Percentiles rank a stretch among this genome's conserved stretches.
Conservation (phyloP, 1,140 invertebrate genomes). For the Papilio dardanus region DNA sequence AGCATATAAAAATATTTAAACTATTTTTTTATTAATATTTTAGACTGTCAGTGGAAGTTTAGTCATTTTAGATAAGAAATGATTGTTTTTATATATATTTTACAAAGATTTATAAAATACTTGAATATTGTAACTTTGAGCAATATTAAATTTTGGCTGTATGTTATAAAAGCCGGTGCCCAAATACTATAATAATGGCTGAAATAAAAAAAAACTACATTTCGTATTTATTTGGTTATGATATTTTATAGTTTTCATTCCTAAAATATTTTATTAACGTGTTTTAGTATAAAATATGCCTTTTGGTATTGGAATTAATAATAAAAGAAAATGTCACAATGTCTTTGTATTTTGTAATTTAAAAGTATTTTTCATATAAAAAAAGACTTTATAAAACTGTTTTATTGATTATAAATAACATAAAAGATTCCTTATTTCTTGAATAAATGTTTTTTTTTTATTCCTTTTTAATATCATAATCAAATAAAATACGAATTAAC, state of each 20-base stretch:
- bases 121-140: slow-evolving; percentile 19
- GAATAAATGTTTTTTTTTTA: background rate
- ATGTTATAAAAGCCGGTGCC: slow-evolving; percentile 1
- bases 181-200: slow-evolving; percentile 27
- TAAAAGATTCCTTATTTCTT: too few relatives aligned
- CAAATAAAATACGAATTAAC: slow-evolving; percentile 17
- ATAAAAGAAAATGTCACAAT: too few relatives aligned
- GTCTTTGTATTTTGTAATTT: too few relatives aligned
- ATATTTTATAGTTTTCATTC: too few relatives aligned
- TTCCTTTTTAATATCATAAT: background rate
- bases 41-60: background rate
- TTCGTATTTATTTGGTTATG: background rate
- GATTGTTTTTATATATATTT: too few relatives aligned
- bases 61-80: background rate
- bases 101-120: background rate
- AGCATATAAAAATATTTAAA: slow-evolving; percentile 23
- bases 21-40: background rate
- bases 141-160: background rate
- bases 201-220: slow-evolving; percentile 1
- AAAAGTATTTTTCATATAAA: too few relatives aligned
- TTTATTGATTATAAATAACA: too few relatives aligned
- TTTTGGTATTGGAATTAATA: too few relatives aligned
- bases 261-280: too few relatives aligned
- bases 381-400: too few relatives aligned
- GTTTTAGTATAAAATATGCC: too few relatives aligned